These are phyloP conservation scores for Nomia melanderi DNA, from an alignment of 1,140 invertebrate genomes.

Conservation along the genomic window DNA sequence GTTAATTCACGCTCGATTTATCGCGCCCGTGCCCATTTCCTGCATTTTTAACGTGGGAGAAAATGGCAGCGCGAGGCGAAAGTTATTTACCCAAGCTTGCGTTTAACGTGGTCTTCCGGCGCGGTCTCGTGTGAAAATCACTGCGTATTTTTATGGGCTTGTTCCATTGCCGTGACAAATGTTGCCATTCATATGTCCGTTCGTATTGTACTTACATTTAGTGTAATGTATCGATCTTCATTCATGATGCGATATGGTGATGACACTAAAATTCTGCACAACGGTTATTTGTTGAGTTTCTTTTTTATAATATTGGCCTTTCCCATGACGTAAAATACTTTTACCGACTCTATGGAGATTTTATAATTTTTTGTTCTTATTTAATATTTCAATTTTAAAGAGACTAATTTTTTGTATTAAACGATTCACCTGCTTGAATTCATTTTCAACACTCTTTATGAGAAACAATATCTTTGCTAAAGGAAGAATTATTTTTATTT, in stretches of 20 bases:
- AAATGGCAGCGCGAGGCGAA: background rate
- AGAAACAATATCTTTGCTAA: too few relatives aligned
- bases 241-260: background rate
- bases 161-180: background rate
- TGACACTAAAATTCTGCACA: background rate
- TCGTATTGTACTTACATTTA: background rate
- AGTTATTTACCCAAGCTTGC: background rate
- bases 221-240: background rate
- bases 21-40: conserved; percentile 46
- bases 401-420: too few relatives aligned
- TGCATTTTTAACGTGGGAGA: conserved; percentile 61
- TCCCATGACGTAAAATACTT: too few relatives aligned
- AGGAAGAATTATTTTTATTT: too few relatives aligned
- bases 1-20: conserved; percentile 41
- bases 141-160: background rate
- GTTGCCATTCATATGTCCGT: background rate
- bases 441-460: too few relatives aligned
- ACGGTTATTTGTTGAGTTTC: too few relatives aligned
- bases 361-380: too few relatives aligned
- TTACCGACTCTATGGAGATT: too few relatives aligned
- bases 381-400: too few relatives aligned
- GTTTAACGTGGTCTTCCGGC: background rate
- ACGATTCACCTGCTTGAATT: too few relatives aligned
- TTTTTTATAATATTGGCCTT: background rate
- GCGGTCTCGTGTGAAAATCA: background rate